phyloP scores from a whole-genome alignment of 2,797 vertebrate genomes.

The Helostoma temminkii region DNA sequence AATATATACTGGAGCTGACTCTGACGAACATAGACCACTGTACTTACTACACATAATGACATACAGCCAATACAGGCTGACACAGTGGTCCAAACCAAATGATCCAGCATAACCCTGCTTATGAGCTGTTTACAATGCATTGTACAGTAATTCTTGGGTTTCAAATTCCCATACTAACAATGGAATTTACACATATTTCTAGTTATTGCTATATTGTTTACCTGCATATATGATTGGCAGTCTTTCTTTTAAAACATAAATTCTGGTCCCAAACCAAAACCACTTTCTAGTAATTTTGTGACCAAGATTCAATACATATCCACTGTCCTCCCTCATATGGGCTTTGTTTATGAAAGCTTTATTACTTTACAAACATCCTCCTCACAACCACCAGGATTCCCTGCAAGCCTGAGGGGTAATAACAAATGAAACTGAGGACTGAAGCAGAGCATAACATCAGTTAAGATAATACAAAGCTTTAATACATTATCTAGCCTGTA shows the following conservation, averaged over 20 bases:
- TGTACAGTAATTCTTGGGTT: no score
- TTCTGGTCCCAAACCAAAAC: background rate
- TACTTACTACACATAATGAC: slow-evolving; percentile 2
- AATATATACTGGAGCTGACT: slow-evolving; percentile 4
- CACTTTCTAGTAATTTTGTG: background rate
- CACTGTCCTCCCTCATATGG: slow-evolving; percentile 4
- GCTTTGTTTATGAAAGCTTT: slow-evolving; percentile 36
- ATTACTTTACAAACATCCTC: slow-evolving; percentile 31
- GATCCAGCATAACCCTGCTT: background rate
- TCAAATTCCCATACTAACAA: background rate
- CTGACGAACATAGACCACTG: slow-evolving; percentile 1
- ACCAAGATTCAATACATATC: slow-evolving; percentile 35
- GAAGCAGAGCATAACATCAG: slow-evolving; percentile 33
- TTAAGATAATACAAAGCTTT: slow-evolving; percentile 25
- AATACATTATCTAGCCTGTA: slow-evolving; percentile 18
- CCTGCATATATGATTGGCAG: no score
- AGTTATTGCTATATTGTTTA: no score
- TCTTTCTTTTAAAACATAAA: no score
- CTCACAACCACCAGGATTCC: slow-evolving; percentile 29
- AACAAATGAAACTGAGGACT: slow-evolving; percentile 32
- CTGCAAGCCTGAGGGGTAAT: slow-evolving; percentile 40
- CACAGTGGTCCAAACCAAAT: no score
- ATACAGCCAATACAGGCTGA: slow-evolving; percentile 1
- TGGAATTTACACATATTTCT: no score
- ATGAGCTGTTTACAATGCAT: background rate